Percentiles rank a stretch among this genome's conserved stretches.
Evolutionary conservation across 2,797 vertebrate genomes (phyloP).

Genomic region (Melanotaenia trifasciata): DNA sequence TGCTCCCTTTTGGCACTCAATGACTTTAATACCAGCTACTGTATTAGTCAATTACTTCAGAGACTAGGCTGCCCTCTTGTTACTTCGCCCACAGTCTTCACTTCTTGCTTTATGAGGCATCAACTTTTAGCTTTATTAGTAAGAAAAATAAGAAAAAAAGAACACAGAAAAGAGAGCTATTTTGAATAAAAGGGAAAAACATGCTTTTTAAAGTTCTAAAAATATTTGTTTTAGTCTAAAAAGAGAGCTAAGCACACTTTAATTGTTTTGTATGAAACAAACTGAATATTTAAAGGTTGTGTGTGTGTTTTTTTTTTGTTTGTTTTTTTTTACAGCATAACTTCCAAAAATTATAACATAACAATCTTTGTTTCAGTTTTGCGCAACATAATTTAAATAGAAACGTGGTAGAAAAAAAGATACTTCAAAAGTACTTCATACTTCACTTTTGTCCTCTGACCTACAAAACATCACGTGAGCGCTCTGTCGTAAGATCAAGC

Average conservation of each 20-base stretch:
- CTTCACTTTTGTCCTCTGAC: conserved; percentile 39
- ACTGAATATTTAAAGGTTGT: neutral
- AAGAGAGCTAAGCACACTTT: too few species aligned
- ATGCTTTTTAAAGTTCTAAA: neutral
- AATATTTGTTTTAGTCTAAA: neutral
- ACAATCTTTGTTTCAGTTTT: neutral
- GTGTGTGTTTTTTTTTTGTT: neutral
- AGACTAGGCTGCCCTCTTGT: conserved; percentile 86
- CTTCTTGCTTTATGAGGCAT: conserved; percentile 53
- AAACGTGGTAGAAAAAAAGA: neutral
- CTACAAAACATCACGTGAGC: conserved; percentile 39
- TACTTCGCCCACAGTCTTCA: conserved; percentile 61
- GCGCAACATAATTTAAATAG: neutral
- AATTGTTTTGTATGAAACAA: too few species aligned
- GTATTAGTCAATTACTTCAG: conserved; percentile 99
- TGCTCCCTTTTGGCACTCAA: conserved; percentile 99
- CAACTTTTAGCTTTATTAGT: conserved; percentile 59
- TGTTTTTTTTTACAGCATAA: neutral
- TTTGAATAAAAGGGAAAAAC: neutral
- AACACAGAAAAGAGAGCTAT: conserved; percentile 6
- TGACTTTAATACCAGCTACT: conserved; percentile 99
- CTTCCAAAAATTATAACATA: neutral
- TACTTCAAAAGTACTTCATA: neutral
- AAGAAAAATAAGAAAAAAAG: conserved; percentile 3
- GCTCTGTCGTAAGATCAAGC: conserved; percentile 50